Base-by-base conservation (phyloP, 2,113 vertebrate genomes). In the Taxidea taxus region DNA sequence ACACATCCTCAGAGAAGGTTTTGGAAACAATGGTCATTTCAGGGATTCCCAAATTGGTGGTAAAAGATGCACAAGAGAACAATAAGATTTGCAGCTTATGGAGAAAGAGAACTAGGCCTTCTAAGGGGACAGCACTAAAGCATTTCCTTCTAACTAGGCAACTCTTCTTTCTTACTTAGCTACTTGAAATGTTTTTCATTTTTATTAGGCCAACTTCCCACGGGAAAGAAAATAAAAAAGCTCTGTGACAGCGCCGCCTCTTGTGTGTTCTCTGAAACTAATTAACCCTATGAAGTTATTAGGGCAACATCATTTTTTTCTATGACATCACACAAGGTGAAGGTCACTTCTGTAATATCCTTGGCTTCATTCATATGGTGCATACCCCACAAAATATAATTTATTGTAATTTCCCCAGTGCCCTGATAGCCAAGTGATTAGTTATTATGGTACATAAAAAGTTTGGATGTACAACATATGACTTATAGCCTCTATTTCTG, bases 181-280 rank as follows among this genome's bases (percentile, higher is more conserved):
- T 97, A 97, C 97, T 98, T 97, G 96, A 97, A 98, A 94, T 98
- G 95, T 97, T 96, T 97, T 97, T 97, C 97, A 98, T 98, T 98
- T 98, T 97, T 97, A 98, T 97, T 95, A 98, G 97, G 47, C 91
- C 88, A 89, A 97, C 92, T 98, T 98, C 97, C 97, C 98, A 97
- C 49, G 88, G 97, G 97, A 97, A 98, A 97, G 95, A 92, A 95
- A 96, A 91, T 87, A 58, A 77, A 92, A 97, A 96, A 89, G 66
- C 97, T 95, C 82, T 21, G 82, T 94, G 92, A 95, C 97, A 97
- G 96, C 16, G 14, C 66, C 83, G 90, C 88, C 87, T 96, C 97
- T 96, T 93, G 92, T 97, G 96, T 90, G 91, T 96, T 96, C 94
- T 88, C 87, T 0, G 18, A 97, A 97, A 95, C 96, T 95, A 97